A percentile compares a stretch with the other conserved stretches of the same genome.
Conservation (phyloP, 1,140 invertebrate species). For the Drosophila pandora region DNA sequence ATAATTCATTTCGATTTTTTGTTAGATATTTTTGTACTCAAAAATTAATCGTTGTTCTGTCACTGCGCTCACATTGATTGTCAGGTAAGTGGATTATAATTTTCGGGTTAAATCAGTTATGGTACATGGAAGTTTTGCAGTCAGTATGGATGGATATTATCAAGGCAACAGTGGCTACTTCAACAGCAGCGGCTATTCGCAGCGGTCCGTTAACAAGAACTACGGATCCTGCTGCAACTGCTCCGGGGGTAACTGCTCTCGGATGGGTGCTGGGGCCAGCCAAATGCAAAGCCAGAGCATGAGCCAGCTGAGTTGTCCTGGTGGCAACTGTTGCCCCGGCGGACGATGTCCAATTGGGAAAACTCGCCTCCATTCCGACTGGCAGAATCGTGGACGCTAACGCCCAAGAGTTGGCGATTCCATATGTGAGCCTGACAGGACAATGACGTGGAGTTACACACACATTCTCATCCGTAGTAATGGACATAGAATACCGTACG, state of each 20-base stretch:
- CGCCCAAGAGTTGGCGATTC: constrained; percentile 31
- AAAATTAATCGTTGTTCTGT: constrained; percentile 25
- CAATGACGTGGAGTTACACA: not conserved
- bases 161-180: constrained; percentile 1
- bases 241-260: constrained; percentile 31
- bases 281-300: not conserved
- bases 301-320: constrained; percentile 26
- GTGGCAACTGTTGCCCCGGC: constrained; percentile 41
- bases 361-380: not conserved
- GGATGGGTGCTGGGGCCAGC: constrained; percentile 1
- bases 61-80: not conserved
- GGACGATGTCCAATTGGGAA: constrained; percentile 18
- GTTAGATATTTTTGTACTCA: constrained; percentile 12
- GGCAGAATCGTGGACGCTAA: constrained; percentile 36
- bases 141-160: constrained; percentile 43
- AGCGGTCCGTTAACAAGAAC: not conserved
- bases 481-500: not conserved
- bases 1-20: constrained; percentile 8
- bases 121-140: not conserved
- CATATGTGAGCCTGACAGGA: constrained; percentile 15
- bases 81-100: not conserved
- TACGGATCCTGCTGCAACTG: constrained; percentile 26
- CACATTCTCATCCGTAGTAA: not conserved
- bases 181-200: constrained; percentile 4
- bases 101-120: not conserved